A percentile compares a stretch with the other conserved stretches of the same genome.
Evolutionary conservation across 2,113 vertebrate species (phyloP).

Genomic region (Strix uralensis): DNA sequence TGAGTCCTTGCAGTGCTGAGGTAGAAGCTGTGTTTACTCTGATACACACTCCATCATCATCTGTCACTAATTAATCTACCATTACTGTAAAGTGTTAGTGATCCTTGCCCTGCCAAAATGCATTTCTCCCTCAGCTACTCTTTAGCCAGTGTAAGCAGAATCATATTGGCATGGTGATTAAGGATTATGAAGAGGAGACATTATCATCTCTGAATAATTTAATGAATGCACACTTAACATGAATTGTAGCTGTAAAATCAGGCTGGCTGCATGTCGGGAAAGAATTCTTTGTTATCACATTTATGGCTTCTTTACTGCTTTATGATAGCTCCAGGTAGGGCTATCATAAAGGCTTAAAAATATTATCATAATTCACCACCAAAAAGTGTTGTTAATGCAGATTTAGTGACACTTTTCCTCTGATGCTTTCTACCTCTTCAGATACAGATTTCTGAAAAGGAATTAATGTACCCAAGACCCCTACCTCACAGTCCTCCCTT

Average conservation of each 20-base stretch:
- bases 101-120: slow-evolving; percentile 19
- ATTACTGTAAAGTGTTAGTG: not conserved
- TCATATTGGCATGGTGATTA: slow-evolving; percentile 45
- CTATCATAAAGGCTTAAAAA: not conserved
- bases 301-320: slow-evolving; percentile 24
- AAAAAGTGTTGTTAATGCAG: not conserved
- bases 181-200: slow-evolving; percentile 38
- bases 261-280: not conserved
- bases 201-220: slow-evolving; percentile 48
- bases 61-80: slow-evolving; percentile 36
- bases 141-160: slow-evolving; percentile 7
- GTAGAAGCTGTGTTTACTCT: slow-evolving; percentile 1
- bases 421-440: not conserved
- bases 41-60: not conserved
- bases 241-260: slow-evolving; percentile 44
- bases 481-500: not conserved
- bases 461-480: not conserved
- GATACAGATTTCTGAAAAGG: not conserved
- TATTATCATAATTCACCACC: not conserved
- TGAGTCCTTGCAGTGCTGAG: not conserved
- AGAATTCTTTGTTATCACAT: slow-evolving; percentile 28
- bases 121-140: slow-evolving; percentile 10
- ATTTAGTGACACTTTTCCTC: not conserved
- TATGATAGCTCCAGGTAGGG: slow-evolving; percentile 27
- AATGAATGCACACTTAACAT: slow-evolving; percentile 48